Evolutionary conservation across 2,113 vertebrate genomes (phyloP).

Genomic region (Saccopteryx bilineata): DNA sequence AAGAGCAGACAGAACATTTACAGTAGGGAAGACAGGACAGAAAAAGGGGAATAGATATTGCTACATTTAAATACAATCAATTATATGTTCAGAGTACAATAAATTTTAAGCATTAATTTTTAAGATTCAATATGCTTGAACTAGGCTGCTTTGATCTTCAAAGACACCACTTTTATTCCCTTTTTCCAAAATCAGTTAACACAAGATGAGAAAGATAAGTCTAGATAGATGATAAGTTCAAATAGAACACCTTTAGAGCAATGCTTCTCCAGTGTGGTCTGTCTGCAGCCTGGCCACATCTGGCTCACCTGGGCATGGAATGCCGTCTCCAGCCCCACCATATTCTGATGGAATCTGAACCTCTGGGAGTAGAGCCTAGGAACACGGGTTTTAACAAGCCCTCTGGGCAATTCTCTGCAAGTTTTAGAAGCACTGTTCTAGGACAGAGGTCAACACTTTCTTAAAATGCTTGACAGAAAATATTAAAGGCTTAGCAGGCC

Average conservation of each 20-base stretch:
- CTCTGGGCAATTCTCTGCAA: not conserved
- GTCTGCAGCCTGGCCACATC: not conserved
- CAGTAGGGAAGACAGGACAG: not conserved
- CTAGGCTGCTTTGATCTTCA: not conserved
- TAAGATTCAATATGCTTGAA: not conserved
- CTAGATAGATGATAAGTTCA: not conserved
- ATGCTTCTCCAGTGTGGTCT: too few relatives aligned
- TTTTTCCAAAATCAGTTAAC: not conserved
- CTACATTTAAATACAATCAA: not conserved
- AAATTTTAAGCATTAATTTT: not conserved
- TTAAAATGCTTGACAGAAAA: not conserved
- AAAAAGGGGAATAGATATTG: not conserved
- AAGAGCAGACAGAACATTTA: not conserved
- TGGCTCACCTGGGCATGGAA: not conserved
- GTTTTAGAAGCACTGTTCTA: not conserved
- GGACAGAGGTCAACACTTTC: not conserved
- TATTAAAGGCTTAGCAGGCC: not conserved
- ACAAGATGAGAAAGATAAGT: not conserved
- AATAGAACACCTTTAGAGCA: not conserved
- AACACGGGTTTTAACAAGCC: not conserved
- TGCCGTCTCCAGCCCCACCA: not conserved
- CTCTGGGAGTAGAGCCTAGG: not conserved
- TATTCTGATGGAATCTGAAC: not conserved
- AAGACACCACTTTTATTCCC: not conserved
- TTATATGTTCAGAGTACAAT: not conserved